phyloP scores from a whole-genome alignment of 2,888 invertebrate species.

The Ecliptopera silaceata region DNA sequence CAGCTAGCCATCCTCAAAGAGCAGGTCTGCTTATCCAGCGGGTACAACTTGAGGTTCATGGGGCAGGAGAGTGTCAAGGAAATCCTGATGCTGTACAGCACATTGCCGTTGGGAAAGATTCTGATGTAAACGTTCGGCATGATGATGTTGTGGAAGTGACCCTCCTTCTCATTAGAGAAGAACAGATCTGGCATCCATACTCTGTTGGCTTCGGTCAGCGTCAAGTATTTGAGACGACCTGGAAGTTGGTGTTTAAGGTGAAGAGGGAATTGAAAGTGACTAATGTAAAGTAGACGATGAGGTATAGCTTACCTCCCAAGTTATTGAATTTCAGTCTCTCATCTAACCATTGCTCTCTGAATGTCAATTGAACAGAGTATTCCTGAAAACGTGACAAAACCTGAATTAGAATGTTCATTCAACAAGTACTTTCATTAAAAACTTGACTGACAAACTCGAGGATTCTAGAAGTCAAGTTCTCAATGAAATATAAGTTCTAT shows the following conservation, averaged over 20 bases:
- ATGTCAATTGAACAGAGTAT: constrained; percentile 98
- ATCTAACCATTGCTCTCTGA: constrained; percentile 98
- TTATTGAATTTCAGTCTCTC: constrained; percentile 95
- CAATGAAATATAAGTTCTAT: constrained; percentile 34
- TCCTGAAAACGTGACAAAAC: constrained; percentile 86
- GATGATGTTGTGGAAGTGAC: constrained; percentile 98
- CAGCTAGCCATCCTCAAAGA: constrained; percentile 98
- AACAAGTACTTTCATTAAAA: constrained; percentile 39
- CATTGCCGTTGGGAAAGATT: constrained; percentile 97
- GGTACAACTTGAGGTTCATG: constrained; percentile 98
- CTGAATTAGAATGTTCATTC: constrained; percentile 4
- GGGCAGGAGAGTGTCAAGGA: constrained; percentile 98
- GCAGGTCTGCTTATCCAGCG: constrained; percentile 97
- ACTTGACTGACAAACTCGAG: constrained; percentile 21
- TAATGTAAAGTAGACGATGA: too few relatives aligned
- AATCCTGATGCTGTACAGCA: constrained; percentile 98
- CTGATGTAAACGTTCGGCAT: constrained; percentile 99
- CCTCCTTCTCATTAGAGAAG: constrained; percentile 99
- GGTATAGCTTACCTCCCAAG: constrained; percentile 86
- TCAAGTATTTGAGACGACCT: constrained; percentile 95
- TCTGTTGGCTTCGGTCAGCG: constrained; percentile 95
- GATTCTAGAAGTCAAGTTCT: constrained; percentile 44
- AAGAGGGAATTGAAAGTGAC: neutral
- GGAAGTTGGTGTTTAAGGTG: constrained; percentile 25
- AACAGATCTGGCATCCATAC: constrained; percentile 99